Percentiles rank a stretch among this genome's conserved stretches.
phyloP scores from a whole-genome alignment of 2,888 invertebrate genomes.

The Morpho achilles region DNA sequence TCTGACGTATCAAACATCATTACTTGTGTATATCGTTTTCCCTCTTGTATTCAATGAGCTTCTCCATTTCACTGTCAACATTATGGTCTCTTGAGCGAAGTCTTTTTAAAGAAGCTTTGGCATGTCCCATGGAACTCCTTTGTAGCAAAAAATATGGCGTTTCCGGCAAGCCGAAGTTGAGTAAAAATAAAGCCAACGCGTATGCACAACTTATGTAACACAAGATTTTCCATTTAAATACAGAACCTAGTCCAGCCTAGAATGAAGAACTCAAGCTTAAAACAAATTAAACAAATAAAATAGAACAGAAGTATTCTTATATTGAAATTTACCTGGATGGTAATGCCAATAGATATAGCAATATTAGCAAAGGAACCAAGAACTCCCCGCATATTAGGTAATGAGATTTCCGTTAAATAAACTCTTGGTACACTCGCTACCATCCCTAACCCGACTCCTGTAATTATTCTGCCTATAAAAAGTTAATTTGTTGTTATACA shows the following conservation, averaged over 20 bases:
- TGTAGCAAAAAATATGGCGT: constrained; percentile 50
- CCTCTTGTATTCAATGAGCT: constrained; percentile 45
- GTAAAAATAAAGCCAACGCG: constrained; percentile 30
- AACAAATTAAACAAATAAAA: too few species aligned
- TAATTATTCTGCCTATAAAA: constrained; percentile 70
- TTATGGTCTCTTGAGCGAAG: constrained; percentile 42
- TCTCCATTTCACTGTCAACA: constrained; percentile 40
- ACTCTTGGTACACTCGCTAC: constrained; percentile 80
- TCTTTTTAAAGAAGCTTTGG: constrained; percentile 33
- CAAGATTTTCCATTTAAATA: constrained; percentile 39
- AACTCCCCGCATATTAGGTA: constrained; percentile 84
- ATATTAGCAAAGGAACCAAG: constrained; percentile 82
- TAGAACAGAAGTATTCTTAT: too few species aligned
- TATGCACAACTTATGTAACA: constrained; percentile 38
- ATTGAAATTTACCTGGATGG: constrained; percentile 46
- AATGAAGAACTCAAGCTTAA: constrained; percentile 20
- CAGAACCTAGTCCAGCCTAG: constrained; percentile 43
- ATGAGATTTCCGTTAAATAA: constrained; percentile 81
- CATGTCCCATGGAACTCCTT: constrained; percentile 30
- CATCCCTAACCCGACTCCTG: constrained; percentile 83
- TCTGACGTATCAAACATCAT: constrained; percentile 3
- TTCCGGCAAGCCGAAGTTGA: constrained; percentile 44
- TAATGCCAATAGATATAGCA: constrained; percentile 81
- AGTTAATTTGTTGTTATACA: background rate
- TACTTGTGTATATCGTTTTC: constrained; percentile 52